phyloP scores from a whole-genome alignment of 2,888 invertebrate species.

The Sylvicola cinctus region DNA sequence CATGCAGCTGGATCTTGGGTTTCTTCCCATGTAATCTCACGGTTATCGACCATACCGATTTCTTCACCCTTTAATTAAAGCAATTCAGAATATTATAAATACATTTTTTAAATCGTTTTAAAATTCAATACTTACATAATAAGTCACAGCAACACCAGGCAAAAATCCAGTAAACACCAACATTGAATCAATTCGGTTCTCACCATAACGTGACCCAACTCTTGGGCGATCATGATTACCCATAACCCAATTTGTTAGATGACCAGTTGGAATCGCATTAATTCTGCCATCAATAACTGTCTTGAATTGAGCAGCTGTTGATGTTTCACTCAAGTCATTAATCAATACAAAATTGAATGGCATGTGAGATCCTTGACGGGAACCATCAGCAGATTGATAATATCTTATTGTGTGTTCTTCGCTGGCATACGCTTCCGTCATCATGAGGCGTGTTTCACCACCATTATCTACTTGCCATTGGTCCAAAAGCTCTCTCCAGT shows the following conservation, averaged over 20 bases:
- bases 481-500: conserved; percentile 41
- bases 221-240: conserved; percentile 12
- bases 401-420: conserved; percentile 30
- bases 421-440: conserved; percentile 34
- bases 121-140: conserved; percentile 34
- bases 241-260: conserved; percentile 36
- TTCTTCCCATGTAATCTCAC: conserved; percentile 1
- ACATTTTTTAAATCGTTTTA: no score
- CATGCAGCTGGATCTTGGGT: conserved; percentile 2
- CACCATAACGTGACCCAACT: conserved; percentile 35
- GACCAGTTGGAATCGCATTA: conserved; percentile 29
- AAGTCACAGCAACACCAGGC: conserved; percentile 49
- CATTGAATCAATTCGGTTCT: conserved; percentile 35
- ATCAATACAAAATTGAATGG: conserved; percentile 39
- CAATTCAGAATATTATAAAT: neutral
- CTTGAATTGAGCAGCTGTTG: conserved; percentile 25
- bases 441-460: conserved; percentile 21
- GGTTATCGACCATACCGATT: conserved; percentile 38
- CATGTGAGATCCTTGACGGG: no score
- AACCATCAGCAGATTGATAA: conserved; percentile 34
- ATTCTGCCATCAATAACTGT: conserved; percentile 32
- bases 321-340: neutral
- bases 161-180: conserved; percentile 39
- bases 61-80: conserved; percentile 35
- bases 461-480: conserved; percentile 18